Percentiles rank a stretch among this genome's conserved stretches.
phyloP scores from a whole-genome alignment of 92 coral and sea anemone species.

The Zoanthus solanderi region DNA sequence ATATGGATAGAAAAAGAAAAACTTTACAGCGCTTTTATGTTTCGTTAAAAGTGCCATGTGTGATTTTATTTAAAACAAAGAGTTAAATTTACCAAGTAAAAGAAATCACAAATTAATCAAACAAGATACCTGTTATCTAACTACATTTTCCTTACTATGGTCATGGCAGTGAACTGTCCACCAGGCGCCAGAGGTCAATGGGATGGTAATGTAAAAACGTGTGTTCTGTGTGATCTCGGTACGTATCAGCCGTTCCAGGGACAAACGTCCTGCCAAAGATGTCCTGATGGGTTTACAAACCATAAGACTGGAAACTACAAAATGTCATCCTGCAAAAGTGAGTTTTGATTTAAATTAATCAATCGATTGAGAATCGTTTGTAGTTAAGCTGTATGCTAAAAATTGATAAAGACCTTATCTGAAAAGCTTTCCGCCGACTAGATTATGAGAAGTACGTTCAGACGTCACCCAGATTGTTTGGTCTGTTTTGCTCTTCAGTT shows the following conservation, averaged over 20 bases:
- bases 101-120: no score
- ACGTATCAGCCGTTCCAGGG: slow-evolving; percentile 70
- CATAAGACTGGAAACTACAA: slow-evolving; percentile 45
- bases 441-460: no score
- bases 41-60: no score
- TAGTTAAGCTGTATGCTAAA: not conserved
- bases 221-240: slow-evolving; percentile 63
- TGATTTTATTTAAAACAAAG: no score
- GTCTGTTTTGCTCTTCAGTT: no score
- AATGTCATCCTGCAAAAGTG: slow-evolving; percentile 64
- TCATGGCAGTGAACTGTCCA: slow-evolving; percentile 53
- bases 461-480: no score
- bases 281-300: slow-evolving; percentile 70
- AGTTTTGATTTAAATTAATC: not conserved
- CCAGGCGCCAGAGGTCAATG: slow-evolving; percentile 49
- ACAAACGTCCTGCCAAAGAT: slow-evolving; percentile 51
- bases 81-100: no score
- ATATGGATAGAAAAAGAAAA: not conserved
- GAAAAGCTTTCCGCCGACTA: not conserved
- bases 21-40: no score
- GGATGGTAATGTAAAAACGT: slow-evolving; percentile 35
- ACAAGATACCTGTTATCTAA: no score
- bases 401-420: not conserved
- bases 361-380: not conserved
- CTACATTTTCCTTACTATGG: not conserved